Conservation (phyloP, 1,140 invertebrate species). For the Limonius californicus region DNA sequence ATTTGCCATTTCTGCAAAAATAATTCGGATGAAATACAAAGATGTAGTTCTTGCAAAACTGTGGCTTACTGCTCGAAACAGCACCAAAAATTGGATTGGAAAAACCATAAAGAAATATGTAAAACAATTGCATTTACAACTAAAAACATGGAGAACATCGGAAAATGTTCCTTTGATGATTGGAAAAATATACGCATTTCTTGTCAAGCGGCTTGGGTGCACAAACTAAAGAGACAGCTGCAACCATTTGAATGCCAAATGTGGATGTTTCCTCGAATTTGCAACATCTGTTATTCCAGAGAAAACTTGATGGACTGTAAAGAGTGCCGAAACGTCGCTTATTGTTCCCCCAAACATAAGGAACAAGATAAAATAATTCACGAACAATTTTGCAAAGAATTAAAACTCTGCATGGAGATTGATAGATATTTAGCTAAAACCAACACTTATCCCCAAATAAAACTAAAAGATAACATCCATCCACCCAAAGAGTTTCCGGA, state of each 20-base stretch:
- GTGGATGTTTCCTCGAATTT: constrained; percentile 42
- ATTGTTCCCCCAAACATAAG: constrained; percentile 39
- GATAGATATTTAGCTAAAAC: constrained; percentile 4
- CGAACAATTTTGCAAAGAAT: constrained; percentile 32
- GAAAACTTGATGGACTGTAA: constrained; percentile 32
- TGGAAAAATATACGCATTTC: constrained; percentile 22
- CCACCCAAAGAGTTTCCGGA: not conserved
- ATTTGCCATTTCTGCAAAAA: constrained; percentile 41
- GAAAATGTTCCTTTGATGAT: constrained; percentile 14
- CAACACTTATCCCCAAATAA: not conserved
- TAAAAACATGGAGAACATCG: not conserved
- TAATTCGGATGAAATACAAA: constrained; percentile 28
- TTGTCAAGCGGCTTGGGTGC: constrained; percentile 18
- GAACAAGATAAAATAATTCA: constrained; percentile 28
- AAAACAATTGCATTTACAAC: constrained; percentile 46
- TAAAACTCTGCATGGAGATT: constrained; percentile 32
- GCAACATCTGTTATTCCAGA: constrained; percentile 35
- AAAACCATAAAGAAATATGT: constrained; percentile 58
- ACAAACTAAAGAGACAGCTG: constrained; percentile 25
- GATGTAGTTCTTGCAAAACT: constrained; percentile 59
- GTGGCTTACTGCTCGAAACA: constrained; percentile 59
- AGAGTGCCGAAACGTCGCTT: constrained; percentile 37
- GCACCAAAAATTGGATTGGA: constrained; percentile 67
- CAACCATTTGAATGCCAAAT: constrained; percentile 32
- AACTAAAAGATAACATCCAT: not conserved